Percentiles rank a stretch among this genome's conserved stretches.
phyloP scores from a whole-genome alignment of 1,140 invertebrate genomes.

The Halesus radiatus region DNA sequence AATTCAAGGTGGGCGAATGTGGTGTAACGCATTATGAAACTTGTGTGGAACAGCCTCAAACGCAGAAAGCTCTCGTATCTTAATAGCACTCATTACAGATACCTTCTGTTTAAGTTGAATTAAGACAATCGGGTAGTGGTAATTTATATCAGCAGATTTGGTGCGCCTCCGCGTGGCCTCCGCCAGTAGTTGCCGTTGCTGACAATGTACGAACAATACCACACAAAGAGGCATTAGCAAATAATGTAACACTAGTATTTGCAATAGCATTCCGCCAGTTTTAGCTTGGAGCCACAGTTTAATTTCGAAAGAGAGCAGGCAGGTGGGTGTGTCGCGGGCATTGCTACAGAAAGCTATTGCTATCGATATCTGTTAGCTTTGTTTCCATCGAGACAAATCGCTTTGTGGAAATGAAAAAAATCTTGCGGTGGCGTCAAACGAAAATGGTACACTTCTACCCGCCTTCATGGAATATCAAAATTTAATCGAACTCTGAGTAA shows the following conservation, averaged over 20 bases:
- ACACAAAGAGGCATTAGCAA: slow-evolving; percentile 52
- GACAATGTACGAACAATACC: slow-evolving; percentile 27
- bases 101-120: no score
- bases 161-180: not conserved
- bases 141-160: no score
- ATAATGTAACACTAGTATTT: slow-evolving; percentile 53
- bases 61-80: no score
- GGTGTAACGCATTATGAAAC: no score
- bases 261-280: slow-evolving; percentile 55
- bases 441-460: not conserved
- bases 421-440: not conserved
- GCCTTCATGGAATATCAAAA: not conserved
- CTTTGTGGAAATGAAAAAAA: not conserved
- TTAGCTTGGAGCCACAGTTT: slow-evolving; percentile 50
- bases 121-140: no score
- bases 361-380: not conserved
- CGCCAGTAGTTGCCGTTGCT: not conserved
- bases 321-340: slow-evolving; percentile 53
- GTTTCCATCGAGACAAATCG: not conserved
- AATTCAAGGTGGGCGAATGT: no score
- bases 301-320: slow-evolving; percentile 51
- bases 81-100: no score
- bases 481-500: no score
- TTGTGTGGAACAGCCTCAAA: no score
- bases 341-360: slow-evolving; percentile 31